Evolutionary conservation across 1,140 invertebrate genomes (phyloP).

Genomic region (Eriocheir sinensis): DNA sequence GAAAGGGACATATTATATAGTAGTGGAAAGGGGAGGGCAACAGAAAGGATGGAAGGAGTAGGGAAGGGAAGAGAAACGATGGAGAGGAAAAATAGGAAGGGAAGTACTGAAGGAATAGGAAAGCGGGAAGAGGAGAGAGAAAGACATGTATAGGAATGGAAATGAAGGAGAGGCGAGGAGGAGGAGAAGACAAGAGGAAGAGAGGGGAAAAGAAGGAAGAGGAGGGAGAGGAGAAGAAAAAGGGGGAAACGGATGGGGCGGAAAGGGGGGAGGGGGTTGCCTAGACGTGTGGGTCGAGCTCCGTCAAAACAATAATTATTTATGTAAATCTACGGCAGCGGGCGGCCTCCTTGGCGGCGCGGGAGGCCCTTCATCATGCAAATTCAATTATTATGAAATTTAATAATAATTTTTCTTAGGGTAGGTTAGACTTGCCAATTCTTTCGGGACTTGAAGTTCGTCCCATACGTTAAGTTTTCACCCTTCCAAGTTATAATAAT

Average conservation of each 20-base stretch:
- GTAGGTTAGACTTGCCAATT: not conserved
- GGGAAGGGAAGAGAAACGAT: no score
- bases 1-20: no score
- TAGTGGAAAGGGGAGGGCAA: no score
- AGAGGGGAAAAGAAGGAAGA: not conserved
- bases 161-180: no score
- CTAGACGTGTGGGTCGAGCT: not conserved
- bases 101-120: not conserved
- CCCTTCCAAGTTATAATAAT: no score
- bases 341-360: not conserved
- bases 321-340: conserved; percentile 3
- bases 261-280: no score
- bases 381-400: conserved; percentile 27
- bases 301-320: not conserved
- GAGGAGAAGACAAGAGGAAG: no score
- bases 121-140: not conserved
- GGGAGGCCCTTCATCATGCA: not conserved
- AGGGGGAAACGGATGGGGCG: not conserved
- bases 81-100: no score
- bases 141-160: not conserved
- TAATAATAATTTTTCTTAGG: not conserved
- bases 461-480: no score
- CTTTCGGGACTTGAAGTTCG: no score
- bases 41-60: no score
- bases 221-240: not conserved